Percentiles rank a stretch among this genome's conserved stretches.
Conservation (phyloP, 1,140 invertebrate species). For the Sarcophaga bullata region DNA sequence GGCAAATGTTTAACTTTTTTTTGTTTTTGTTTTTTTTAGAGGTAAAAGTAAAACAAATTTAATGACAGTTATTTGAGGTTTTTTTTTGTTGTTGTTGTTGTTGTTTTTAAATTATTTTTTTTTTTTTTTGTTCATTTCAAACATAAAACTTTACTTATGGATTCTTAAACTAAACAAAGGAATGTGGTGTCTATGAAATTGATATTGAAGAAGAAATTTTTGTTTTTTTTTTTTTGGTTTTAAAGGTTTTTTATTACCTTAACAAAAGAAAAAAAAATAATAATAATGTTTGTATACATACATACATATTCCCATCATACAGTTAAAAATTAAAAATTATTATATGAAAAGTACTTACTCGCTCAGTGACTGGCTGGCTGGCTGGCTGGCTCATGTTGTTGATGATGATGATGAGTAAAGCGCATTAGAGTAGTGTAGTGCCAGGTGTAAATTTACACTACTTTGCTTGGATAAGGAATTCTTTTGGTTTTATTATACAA, state of each 20-base stretch:
- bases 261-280: neutral
- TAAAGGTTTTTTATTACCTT: conserved; percentile 1
- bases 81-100: no score
- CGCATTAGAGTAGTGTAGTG: no score
- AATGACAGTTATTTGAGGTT: no score
- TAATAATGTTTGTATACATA: neutral
- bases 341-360: no score
- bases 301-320: neutral
- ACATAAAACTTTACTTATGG: no score
- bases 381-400: neutral
- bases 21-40: no score
- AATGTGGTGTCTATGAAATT: neutral
- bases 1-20: neutral
- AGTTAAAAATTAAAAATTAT: neutral
- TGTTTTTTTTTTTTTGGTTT: neutral
- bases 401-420: no score
- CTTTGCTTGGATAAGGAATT: neutral
- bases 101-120: neutral
- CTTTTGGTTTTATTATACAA: neutral
- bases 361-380: no score
- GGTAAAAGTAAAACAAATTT: no score
- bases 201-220: conserved; percentile 4
- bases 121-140: neutral
- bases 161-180: neutral
- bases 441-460: conserved; percentile 19